These are phyloP conservation scores for Bombus sylvicola DNA, from an alignment of 1,140 invertebrate genomes.

Conservation along the genomic window DNA sequence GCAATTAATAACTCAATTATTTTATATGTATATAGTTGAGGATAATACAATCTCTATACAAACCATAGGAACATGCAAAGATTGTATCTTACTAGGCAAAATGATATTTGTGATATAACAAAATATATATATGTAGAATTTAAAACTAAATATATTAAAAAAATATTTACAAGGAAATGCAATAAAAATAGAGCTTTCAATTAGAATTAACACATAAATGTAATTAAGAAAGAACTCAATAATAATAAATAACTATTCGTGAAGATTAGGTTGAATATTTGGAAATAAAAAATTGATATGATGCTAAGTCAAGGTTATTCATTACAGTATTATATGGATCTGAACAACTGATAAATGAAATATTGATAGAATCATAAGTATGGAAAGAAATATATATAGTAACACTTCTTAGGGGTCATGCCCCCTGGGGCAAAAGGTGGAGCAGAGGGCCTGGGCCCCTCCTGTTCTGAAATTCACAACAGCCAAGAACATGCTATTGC, in stretches of 20 bases:
- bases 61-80: neutral
- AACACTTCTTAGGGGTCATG: conserved; percentile 76
- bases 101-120: conserved; percentile 21
- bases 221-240: conserved; percentile 23
- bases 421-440: conserved; percentile 78
- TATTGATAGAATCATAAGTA: conserved; percentile 56
- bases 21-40: conserved; percentile 22
- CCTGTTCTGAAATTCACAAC: conserved; percentile 78
- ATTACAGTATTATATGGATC: conserved; percentile 55
- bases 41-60: conserved; percentile 22
- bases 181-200: conserved; percentile 26
- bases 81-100: conserved; percentile 7
- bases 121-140: conserved; percentile 10
- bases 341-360: conserved; percentile 53
- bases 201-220: conserved; percentile 29
- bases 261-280: conserved; percentile 23
- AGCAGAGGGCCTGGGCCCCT: conserved; percentile 79
- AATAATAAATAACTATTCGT: conserved; percentile 22
- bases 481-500: conserved; percentile 73
- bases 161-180: neutral
- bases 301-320: conserved; percentile 48
- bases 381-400: conserved; percentile 67
- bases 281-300: conserved; percentile 38
- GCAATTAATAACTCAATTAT: conserved; percentile 39
- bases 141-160: neutral